phyloP scores from a whole-genome alignment of 2,888 invertebrate species.

The Spisula solida region DNA sequence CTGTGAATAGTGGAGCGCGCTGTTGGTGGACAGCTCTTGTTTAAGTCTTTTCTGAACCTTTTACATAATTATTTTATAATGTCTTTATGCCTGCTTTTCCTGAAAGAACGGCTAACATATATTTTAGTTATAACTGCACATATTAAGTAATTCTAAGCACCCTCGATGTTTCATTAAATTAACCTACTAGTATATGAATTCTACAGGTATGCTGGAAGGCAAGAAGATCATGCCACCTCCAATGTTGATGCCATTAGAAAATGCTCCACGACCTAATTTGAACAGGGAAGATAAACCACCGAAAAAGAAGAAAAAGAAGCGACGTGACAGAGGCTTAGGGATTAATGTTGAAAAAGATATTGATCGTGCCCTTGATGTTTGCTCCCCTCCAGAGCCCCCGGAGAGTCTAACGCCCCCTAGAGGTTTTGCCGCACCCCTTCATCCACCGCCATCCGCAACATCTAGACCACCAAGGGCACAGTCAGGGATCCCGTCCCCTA shows the following conservation, averaged over 20 bases:
- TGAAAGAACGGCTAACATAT: too few relatives aligned
- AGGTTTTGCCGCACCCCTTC: slow-evolving; percentile 83
- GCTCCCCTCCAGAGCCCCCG: slow-evolving; percentile 74
- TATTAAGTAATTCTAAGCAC: too few relatives aligned
- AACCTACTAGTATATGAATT: too few relatives aligned
- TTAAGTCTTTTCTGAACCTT: too few relatives aligned
- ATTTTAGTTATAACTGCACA: too few relatives aligned
- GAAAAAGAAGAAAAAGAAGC: slow-evolving; percentile 75
- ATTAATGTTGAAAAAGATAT: slow-evolving; percentile 61
- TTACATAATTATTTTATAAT: too few relatives aligned
- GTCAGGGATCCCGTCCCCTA: slow-evolving; percentile 78
- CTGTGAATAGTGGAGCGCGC: too few relatives aligned
- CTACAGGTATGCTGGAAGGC: slow-evolving; percentile 80
- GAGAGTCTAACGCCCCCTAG: slow-evolving; percentile 81
- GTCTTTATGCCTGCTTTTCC: too few relatives aligned
- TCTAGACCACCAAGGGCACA: slow-evolving; percentile 73
- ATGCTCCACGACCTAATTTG: slow-evolving; percentile 79
- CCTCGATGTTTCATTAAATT: too few relatives aligned
- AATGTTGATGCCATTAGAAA: slow-evolving; percentile 82
- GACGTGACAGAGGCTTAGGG: slow-evolving; percentile 69
- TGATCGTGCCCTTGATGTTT: slow-evolving; percentile 74
- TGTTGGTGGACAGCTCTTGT: too few relatives aligned
- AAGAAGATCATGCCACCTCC: slow-evolving; percentile 82
- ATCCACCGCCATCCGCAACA: slow-evolving; percentile 80
- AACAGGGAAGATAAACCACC: slow-evolving; percentile 45